Evolutionary conservation across 2,797 vertebrate genomes (phyloP), one percentile per base, ranked within the genome.

Genomic region (Sebastes oblongus): DNA sequence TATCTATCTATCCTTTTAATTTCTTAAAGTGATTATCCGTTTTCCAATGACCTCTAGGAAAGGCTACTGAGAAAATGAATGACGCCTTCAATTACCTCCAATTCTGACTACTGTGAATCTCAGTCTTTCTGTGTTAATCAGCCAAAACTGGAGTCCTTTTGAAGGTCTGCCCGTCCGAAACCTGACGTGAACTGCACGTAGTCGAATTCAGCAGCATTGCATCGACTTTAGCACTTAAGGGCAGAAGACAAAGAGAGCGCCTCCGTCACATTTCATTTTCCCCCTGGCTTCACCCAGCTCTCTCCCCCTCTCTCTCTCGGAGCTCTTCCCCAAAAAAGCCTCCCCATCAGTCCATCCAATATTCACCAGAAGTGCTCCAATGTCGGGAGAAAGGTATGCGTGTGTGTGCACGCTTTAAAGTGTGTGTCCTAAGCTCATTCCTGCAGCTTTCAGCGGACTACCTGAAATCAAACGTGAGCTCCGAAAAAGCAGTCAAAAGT

Each of bases 201-300:
- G 46, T 30, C 27, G 0, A 50, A 32, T 30, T 59, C 24, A 18
- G 42, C n/a, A 61, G 52, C 66, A 58, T 32, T 62, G 22, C 70
- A 82, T 52, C 16, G 58, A 78, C 77, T 79, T 69, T 1, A 75
- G 79, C 77, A 73, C 76, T 74, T 61, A 46, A 77, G 32, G 50
- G 62, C 46, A 83, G 66, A 66, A 80, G 83, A 85, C 81, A 55
- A 75, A 71, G 70, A 81, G 78, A 65, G 32, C 22, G 30, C 50
- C 36, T 61, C 27, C 56, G 74, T 91, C 91, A 82, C 84, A 78
- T 90, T 78, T 55, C 22, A 83, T 90, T 92, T 90, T 83, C 79
- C 70, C 61, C 83, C 64, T 88, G 73, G 75, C 82, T 88, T 91
- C 80, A 74, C 42, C 67, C 59, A 3, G 4, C 56, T 50, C 39